Base-by-base conservation (phyloP, 1,140 invertebrate species). In the Cecropterus lyciades region DNA sequence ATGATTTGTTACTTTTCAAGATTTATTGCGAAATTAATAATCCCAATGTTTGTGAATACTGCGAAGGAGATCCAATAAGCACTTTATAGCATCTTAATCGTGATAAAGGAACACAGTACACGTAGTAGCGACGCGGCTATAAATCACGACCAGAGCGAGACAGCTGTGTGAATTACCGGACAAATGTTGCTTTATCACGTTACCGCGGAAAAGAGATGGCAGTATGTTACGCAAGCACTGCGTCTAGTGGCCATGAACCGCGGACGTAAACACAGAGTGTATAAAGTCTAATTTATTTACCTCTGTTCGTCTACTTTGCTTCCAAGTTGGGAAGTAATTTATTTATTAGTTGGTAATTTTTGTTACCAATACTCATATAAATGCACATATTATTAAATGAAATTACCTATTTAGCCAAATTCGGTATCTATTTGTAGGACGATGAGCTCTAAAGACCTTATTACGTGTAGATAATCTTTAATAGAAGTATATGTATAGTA, bases 71-170 rank as follows among this genome's bases (percentile, higher is more conserved):
- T 80, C 72, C 72, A 79, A 79, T 84, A 79, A 86, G 79, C 76
- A 79, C 73, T 80, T 83, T 80, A 83, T 83, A 72, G 76, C 73
- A 69, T 76, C 76, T 77, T 82, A 75, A 82, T 82, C 73, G 70
- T 70, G 75, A 78, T 82, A 84, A 71, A 67, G 60, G 69, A 71
- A 70, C 67, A 69, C 70, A 69, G 65, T 65, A 62, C 70, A 77
- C 75, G 56, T 70, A 84, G 76, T 82, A 83, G 78, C 76, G 63
- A 72, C 69, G 60, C 63, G 52, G 73, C 71, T 74, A 80, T 87
- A 85, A 80, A 87, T 87, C 84, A 87, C 73, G 56, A 51, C 49
- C 45, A 65, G 75, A 86, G 45, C 65, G 78, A 69, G 77, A 79
- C 45, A 30, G 46, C 27, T 37, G 17, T 48, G 53, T 14, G 52